A percentile compares a stretch with the other conserved stretches of the same genome.
Evolutionary conservation across 2,797 vertebrate species (phyloP).

Genomic region (Sebastes variabilis): DNA sequence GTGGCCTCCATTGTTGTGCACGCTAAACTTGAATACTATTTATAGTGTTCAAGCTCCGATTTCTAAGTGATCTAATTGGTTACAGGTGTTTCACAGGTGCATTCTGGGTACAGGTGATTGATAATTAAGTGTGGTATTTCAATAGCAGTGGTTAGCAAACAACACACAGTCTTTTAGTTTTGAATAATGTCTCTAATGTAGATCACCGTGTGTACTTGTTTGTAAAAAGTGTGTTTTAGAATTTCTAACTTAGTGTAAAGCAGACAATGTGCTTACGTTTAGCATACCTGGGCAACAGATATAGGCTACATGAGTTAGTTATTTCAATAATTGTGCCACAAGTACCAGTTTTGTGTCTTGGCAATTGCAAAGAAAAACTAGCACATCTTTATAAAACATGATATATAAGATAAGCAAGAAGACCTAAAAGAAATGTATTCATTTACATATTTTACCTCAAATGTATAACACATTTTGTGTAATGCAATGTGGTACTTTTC

Average conservation of each 20-base stretch:
- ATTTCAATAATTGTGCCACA: not conserved
- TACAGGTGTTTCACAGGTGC: too few species aligned
- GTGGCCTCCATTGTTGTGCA: not conserved
- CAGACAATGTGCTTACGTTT: not conserved
- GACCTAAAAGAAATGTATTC: not conserved
- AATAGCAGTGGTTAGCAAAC: not conserved
- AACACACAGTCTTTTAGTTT: not conserved
- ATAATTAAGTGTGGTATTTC: not conserved
- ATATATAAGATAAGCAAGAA: not conserved
- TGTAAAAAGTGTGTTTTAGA: not conserved
- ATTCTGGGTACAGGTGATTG: too few species aligned
- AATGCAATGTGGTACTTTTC: not conserved
- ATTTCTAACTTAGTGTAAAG: not conserved
- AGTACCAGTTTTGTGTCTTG: accelerated
- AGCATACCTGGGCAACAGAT: not conserved
- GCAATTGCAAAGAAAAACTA: not conserved
- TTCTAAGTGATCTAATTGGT: too few species aligned
- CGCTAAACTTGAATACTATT: not conserved
- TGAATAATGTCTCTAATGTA: not conserved
- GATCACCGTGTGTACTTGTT: not conserved
- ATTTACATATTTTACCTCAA: not conserved
- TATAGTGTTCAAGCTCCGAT: too few species aligned
- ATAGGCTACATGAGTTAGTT: not conserved
- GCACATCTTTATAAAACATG: not conserved
- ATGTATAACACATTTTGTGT: not conserved